phyloP scores from a whole-genome alignment of 2,113 vertebrate species.

The Vulpes lagopus region DNA sequence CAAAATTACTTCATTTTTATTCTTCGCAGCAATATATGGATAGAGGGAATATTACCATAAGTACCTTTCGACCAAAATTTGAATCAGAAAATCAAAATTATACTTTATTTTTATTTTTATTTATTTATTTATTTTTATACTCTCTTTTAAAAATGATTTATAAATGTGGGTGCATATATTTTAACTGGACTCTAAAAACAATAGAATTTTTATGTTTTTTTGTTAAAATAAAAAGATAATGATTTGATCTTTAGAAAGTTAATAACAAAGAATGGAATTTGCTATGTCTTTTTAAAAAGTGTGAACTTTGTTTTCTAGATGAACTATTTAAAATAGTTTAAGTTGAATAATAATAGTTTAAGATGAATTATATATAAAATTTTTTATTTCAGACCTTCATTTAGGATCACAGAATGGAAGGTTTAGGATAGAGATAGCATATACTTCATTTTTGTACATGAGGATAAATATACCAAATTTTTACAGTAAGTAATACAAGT shows the following conservation, averaged over 20 bases:
- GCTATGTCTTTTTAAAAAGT: not conserved
- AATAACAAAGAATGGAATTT: not conserved
- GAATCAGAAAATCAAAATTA: not conserved
- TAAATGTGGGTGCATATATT: not conserved
- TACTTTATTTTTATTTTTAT: not conserved
- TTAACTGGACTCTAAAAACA: not conserved
- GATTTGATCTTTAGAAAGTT: not conserved
- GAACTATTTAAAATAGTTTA: not conserved
- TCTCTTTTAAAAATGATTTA: not conserved
- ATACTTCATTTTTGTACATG: slow-evolving; percentile 16
- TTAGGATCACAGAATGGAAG: not conserved
- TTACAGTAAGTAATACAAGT: not conserved
- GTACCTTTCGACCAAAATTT: not conserved
- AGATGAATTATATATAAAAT: not conserved
- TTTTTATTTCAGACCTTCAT: not conserved
- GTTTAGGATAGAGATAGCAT: not conserved
- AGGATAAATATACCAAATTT: not conserved
- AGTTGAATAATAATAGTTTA: too few relatives aligned
- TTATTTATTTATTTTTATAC: not conserved
- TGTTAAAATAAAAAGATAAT: slow-evolving; percentile 6
- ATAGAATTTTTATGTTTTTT: not conserved
- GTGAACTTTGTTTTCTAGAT: not conserved
- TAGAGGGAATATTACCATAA: too few relatives aligned
- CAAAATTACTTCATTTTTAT: not conserved
- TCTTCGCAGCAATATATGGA: not conserved